Percentiles rank a stretch among this genome's conserved stretches.
Evolutionary conservation across 2,113 vertebrate species (phyloP).

Genomic region (Poeciliopsis prolifica): DNA sequence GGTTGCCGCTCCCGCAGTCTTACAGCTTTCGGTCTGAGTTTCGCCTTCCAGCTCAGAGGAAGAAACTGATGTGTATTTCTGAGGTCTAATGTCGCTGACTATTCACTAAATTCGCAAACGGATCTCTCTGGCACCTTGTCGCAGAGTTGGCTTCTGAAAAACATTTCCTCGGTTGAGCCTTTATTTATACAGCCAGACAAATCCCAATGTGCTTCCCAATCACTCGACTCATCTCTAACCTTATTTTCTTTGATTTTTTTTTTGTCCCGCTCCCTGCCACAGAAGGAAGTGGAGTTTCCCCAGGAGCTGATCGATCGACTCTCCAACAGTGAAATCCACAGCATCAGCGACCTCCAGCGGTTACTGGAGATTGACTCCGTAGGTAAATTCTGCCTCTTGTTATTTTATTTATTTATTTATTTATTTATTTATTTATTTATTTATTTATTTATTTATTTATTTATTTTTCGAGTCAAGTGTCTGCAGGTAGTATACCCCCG

Average conservation of each 20-base stretch:
- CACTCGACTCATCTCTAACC: constrained; percentile 44
- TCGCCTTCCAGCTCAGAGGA: not conserved
- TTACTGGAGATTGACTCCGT: constrained; percentile 98
- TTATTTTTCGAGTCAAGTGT: constrained; percentile 8
- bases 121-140: not conserved
- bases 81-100: not conserved
- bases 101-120: not conserved
- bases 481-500: not conserved
- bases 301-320: constrained; percentile 93
- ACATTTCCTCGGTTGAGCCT: not conserved
- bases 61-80: not conserved
- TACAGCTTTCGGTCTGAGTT: not conserved
- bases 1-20: not conserved
- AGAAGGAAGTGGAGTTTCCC: constrained; percentile 92
- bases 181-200: constrained; percentile 25
- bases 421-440: no score
- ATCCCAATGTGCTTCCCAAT: constrained; percentile 15
- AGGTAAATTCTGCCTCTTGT: constrained; percentile 93
- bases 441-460: no score
- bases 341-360: constrained; percentile 98
- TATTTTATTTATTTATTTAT: constrained; percentile 32
- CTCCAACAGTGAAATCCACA: constrained; percentile 95
- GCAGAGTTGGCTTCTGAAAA: not conserved
- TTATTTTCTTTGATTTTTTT: constrained; percentile 47
- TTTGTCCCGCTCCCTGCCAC: not conserved